Evolutionary conservation across 2,113 vertebrate genomes (phyloP).

Genomic region (Jacana jacana): DNA sequence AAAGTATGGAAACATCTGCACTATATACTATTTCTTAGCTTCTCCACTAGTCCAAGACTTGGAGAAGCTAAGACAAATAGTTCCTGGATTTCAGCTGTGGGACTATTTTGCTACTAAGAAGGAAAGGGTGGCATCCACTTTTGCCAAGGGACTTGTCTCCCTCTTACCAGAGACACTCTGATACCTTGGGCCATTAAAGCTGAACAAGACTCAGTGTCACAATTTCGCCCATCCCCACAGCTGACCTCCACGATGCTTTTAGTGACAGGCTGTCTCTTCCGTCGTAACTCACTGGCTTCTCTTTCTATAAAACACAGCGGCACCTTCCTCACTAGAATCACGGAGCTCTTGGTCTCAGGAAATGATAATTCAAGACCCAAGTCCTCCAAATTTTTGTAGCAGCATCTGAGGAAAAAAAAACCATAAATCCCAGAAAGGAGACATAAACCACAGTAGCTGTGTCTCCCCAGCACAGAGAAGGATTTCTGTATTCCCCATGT

Average conservation of each 20-base stretch:
- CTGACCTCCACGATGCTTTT: constrained; percentile 89
- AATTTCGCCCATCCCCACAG: neutral
- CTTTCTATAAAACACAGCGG: constrained; percentile 91
- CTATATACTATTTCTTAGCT: neutral
- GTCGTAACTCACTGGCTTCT: constrained; percentile 87
- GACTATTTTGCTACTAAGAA: neutral
- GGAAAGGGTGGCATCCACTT: neutral
- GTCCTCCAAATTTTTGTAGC: constrained; percentile 77
- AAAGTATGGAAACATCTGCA: neutral
- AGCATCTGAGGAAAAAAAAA: constrained; percentile 76
- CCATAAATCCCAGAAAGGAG: neutral
- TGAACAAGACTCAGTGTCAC: neutral
- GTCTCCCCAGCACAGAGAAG: neutral
- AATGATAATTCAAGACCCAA: constrained; percentile 88
- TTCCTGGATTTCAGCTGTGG: neutral
- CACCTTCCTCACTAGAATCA: constrained; percentile 84
- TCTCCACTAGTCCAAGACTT: neutral
- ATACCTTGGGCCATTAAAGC: neutral
- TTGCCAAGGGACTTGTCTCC: neutral
- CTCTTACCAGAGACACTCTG: neutral
- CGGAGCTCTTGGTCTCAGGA: constrained; percentile 66
- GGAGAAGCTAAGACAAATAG: too few relatives aligned
- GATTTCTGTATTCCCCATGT: neutral
- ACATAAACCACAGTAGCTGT: neutral
- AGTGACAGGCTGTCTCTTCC: constrained; percentile 84